Conservation (phyloP, 2,888 invertebrate genomes). For the Mimachlamys varia region DNA sequence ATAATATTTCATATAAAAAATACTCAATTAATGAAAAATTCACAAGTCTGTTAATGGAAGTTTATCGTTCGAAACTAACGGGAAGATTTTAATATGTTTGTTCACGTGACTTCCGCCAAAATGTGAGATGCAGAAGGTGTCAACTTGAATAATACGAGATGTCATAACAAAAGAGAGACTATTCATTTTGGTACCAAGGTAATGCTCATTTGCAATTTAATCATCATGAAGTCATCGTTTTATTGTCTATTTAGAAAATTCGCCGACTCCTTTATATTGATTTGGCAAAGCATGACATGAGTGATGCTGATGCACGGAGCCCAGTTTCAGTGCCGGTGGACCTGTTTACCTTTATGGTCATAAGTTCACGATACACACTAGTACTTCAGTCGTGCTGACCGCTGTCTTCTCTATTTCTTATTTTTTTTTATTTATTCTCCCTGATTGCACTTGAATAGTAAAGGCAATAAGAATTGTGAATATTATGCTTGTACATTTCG, state of each 20-base stretch:
- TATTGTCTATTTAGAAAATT: neutral
- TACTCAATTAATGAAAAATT: neutral
- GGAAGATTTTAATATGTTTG: conserved; percentile 31
- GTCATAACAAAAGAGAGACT: neutral
- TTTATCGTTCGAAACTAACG: neutral
- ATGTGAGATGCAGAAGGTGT: conserved; percentile 29
- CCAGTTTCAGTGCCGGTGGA: conserved; percentile 4
- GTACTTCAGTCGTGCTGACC: too few species aligned
- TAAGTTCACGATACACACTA: too few species aligned
- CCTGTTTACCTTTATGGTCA: too few species aligned
- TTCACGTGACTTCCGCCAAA: conserved; percentile 36
- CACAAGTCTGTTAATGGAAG: neutral
- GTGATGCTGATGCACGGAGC: neutral
- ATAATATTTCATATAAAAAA: neutral
- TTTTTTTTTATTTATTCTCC: too few species aligned
- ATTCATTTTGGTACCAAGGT: neutral
- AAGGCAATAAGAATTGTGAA: too few species aligned
- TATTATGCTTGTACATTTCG: too few species aligned
- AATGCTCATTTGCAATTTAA: neutral
- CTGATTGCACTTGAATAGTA: too few species aligned
- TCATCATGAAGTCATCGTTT: neutral
- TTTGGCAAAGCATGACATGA: neutral
- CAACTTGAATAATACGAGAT: conserved; percentile 12
- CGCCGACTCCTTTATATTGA: neutral
- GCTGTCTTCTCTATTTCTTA: too few species aligned